These are phyloP conservation scores for Asteroscopus sphinx DNA, from an alignment of 2,888 invertebrate genomes.

Conservation along the genomic window DNA sequence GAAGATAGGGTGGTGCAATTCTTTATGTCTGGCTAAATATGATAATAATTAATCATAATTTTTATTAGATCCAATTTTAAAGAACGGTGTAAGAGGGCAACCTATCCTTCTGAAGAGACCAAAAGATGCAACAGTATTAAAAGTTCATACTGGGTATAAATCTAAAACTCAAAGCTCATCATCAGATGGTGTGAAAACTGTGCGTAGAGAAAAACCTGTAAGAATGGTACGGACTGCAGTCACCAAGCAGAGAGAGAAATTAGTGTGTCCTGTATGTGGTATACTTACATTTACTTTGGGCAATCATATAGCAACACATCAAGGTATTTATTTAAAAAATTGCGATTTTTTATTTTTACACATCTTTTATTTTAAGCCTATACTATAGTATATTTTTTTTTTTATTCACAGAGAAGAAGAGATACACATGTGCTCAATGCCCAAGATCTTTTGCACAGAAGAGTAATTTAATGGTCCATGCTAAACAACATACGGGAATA, in stretches of 20 bases:
- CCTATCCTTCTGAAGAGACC: slow-evolving; percentile 84
- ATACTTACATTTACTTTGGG: slow-evolving; percentile 85
- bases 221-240: slow-evolving; percentile 70
- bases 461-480: slow-evolving; percentile 78
- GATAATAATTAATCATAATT: no score
- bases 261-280: slow-evolving; percentile 87
- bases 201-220: slow-evolving; percentile 71
- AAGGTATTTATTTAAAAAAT: slow-evolving; percentile 71
- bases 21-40: no score
- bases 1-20: no score
- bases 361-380: no score
- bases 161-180: slow-evolving; percentile 55
- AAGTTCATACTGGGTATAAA: slow-evolving; percentile 76
- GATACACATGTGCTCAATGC: slow-evolving; percentile 83
- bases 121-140: slow-evolving; percentile 83
- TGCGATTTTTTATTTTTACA: background rate
- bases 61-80: slow-evolving; percentile 79
- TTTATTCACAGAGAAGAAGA: slow-evolving; percentile 82
- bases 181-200: slow-evolving; percentile 54
- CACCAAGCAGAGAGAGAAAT: slow-evolving; percentile 81
- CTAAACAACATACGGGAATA: slow-evolving; percentile 84
- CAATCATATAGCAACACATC: slow-evolving; percentile 86
- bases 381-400: slow-evolving; percentile 9
- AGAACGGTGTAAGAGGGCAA: slow-evolving; percentile 82
- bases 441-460: slow-evolving; percentile 84